phyloP scores from a whole-genome alignment of 2,888 invertebrate species.

The Cremastobaeus sp. region DNA sequence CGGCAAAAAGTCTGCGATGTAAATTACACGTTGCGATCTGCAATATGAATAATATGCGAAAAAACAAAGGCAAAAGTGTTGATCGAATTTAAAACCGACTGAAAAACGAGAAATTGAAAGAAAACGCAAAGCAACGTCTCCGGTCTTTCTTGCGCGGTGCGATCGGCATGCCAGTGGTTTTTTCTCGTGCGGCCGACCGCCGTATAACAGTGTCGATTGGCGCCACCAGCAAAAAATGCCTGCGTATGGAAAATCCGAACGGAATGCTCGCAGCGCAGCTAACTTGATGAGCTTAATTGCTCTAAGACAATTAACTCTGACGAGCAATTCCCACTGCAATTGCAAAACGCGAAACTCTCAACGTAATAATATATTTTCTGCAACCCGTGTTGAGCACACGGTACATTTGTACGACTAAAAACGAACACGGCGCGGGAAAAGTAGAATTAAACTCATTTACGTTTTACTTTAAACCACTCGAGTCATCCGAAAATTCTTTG shows the following conservation, averaged over 20 bases:
- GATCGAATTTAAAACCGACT: no score
- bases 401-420: neutral
- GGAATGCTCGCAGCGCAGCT: slow-evolving; percentile 30
- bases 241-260: slow-evolving; percentile 44
- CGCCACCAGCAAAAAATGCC: slow-evolving; percentile 58
- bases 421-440: no score
- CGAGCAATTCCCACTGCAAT: slow-evolving; percentile 40
- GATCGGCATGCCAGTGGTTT: slow-evolving; percentile 51
- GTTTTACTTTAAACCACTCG: no score
- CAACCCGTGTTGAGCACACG: slow-evolving; percentile 9
- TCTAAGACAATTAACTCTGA: slow-evolving; percentile 68
- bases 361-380: slow-evolving; percentile 41
- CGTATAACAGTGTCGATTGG: slow-evolving; percentile 59
- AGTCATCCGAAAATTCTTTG: no score
- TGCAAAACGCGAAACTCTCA: slow-evolving; percentile 33
- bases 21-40: no score
- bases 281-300: slow-evolving; percentile 62
- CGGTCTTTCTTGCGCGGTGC: neutral
- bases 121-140: neutral
- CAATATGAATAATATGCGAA: no score
- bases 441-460: no score
- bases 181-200: slow-evolving; percentile 48
- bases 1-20: no score
- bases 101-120: neutral
- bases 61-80: no score